Evolutionary conservation across 2,797 vertebrate species (phyloP).

Genomic region (Champsocephalus gunnari): DNA sequence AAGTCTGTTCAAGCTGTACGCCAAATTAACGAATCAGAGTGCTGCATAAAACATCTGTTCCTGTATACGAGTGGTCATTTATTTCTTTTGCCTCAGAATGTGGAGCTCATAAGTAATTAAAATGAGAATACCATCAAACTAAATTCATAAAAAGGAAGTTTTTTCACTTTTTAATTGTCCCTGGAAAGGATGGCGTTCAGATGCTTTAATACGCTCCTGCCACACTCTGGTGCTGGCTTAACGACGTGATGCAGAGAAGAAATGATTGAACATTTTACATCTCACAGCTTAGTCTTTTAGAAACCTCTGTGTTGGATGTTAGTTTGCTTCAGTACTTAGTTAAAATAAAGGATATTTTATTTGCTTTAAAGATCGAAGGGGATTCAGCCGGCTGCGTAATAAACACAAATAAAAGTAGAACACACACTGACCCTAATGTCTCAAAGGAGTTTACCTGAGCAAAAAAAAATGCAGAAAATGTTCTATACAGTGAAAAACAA

Average conservation of each 20-base stretch:
- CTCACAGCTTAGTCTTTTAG: conserved; percentile 10
- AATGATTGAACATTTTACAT: not conserved
- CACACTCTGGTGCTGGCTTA: not conserved
- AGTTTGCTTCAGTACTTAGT: conserved; percentile 23
- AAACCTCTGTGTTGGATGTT: conserved; percentile 14
- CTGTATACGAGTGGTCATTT: not conserved
- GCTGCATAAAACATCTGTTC: conserved; percentile 2
- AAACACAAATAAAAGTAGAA: conserved; percentile 25
- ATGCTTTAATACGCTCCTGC: no score
- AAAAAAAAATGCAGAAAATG: conserved; percentile 28
- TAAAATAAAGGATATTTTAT: not conserved
- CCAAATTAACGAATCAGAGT: not conserved
- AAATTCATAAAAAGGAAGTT: not conserved
- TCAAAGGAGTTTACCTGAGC: conserved; percentile 68
- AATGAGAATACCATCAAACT: not conserved
- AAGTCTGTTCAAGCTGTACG: not conserved
- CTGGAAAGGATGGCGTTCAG: not conserved
- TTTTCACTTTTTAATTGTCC: not conserved
- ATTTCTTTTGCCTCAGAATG: not conserved
- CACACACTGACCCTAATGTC: conserved; percentile 20
- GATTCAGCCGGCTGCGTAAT: conserved; percentile 5
- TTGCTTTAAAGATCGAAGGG: conserved; percentile 16
- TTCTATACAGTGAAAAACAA: conserved; percentile 31
- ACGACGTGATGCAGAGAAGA: not conserved
- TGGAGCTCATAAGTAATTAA: not conserved